These are phyloP conservation scores for Tachysurus fulvidraco DNA, from an alignment of 2,113 vertebrate genomes.

Conservation along the genomic window DNA sequence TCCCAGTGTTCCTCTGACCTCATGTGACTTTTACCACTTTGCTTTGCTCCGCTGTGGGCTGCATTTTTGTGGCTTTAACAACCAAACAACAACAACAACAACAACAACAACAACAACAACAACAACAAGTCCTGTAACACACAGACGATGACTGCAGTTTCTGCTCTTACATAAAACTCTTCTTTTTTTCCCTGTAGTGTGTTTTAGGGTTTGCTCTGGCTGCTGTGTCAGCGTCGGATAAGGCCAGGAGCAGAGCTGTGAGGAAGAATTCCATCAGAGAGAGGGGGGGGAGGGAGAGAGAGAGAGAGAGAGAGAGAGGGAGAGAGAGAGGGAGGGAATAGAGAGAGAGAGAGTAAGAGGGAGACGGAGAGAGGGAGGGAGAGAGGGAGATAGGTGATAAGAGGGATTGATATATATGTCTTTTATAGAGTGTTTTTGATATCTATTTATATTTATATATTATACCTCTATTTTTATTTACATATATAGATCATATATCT, in stretches of 20 bases:
- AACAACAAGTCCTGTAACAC: background rate
- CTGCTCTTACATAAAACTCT: background rate
- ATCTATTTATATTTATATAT: no score
- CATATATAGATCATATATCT: no score
- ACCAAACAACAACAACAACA: background rate
- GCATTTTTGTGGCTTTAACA: background rate
- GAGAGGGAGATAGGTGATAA: no score
- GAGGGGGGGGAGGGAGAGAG: background rate
- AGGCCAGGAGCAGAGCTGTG: slow-evolving; percentile 59
- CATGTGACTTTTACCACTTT: background rate
- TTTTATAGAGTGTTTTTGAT: no score
- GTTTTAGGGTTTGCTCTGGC: slow-evolving; percentile 61
- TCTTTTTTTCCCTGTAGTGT: slow-evolving; percentile 57
- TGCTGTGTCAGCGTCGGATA: slow-evolving; percentile 50
- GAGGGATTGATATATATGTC: no score
- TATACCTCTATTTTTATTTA: no score
- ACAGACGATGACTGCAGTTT: background rate
- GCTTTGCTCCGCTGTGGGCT: background rate
- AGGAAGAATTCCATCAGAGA: slow-evolving; percentile 44
- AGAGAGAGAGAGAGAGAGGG: background rate
- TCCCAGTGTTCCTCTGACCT: background rate
- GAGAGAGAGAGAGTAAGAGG: slow-evolving; percentile 25
- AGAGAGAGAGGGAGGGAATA: background rate
- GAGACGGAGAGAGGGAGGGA: slow-evolving; percentile 43
- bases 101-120: background rate